Conservation (phyloP, 1,140 invertebrate genomes). For the Eumaeus atala region DNA sequence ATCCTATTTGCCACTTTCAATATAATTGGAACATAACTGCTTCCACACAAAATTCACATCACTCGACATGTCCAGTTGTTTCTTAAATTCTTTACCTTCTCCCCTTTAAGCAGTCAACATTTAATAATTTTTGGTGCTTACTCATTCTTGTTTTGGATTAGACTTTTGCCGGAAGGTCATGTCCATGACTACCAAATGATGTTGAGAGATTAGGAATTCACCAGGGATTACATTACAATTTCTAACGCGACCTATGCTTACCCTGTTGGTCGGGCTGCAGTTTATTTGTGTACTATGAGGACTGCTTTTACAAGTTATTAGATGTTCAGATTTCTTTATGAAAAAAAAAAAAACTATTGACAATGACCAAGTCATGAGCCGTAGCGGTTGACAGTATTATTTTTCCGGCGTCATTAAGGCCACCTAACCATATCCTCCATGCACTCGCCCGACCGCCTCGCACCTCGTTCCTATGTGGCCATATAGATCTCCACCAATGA, state of each 20-base stretch:
- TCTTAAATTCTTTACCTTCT: conserved; percentile 4
- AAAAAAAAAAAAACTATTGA: conserved; percentile 16
- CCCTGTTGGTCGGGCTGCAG: background rate
- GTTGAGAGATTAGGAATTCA: background rate
- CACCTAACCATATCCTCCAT: conserved; percentile 18
- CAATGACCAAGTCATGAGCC: conserved; percentile 17
- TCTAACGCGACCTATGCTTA: background rate
- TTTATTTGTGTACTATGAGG: conserved; percentile 7
- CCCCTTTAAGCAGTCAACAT: conserved; percentile 6
- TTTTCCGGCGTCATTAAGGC: conserved; percentile 8
- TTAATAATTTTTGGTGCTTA: conserved; percentile 1
- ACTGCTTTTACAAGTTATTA: conserved; percentile 11
- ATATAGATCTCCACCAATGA: conserved; percentile 21
- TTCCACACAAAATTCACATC: conserved; percentile 1
- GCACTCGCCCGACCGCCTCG: background rate
- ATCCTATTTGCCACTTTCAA: background rate
- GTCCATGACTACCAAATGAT: no score
- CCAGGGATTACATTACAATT: conserved; percentile 13
- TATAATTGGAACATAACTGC: background rate
- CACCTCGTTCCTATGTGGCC: conserved; percentile 20
- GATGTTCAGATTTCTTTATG: conserved; percentile 8
- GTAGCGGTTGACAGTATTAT: conserved; percentile 8
- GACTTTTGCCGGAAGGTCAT: background rate
- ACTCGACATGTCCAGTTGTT: background rate
- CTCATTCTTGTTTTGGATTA: background rate